Evolutionary conservation across 1,140 invertebrate species (phyloP).

Genomic region (Drosophila melanica): DNA sequence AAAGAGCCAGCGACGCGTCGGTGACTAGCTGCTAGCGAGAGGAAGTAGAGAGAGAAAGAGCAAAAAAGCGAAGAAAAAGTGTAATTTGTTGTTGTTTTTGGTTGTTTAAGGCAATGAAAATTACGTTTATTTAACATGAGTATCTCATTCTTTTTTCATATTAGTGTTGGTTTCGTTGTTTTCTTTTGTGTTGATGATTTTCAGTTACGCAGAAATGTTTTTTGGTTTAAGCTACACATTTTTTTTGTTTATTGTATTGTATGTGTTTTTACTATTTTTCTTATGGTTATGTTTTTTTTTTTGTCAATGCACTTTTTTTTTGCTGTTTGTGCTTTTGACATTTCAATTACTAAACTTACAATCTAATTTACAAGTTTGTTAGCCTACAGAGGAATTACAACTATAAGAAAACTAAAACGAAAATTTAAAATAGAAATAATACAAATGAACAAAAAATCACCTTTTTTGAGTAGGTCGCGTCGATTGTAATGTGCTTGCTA

Average conservation of each 20-base stretch:
- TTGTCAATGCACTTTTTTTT: slow-evolving; percentile 37
- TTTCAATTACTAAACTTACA: slow-evolving; percentile 46
- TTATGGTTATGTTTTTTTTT: slow-evolving; percentile 27
- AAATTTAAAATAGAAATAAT: slow-evolving; percentile 56
- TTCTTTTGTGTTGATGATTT: slow-evolving; percentile 6
- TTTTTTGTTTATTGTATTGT: slow-evolving; percentile 49
- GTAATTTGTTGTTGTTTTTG: slow-evolving; percentile 37
- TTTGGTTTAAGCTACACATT: slow-evolving; percentile 40
- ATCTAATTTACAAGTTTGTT: slow-evolving; percentile 50
- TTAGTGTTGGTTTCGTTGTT: slow-evolving; percentile 5
- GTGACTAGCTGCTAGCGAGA: slow-evolving; percentile 25
- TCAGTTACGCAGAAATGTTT: slow-evolving; percentile 19
- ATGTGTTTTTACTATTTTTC: slow-evolving; percentile 20
- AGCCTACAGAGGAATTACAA: slow-evolving; percentile 63
- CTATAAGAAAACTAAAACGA: slow-evolving; percentile 62
- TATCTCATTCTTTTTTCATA: slow-evolving; percentile 35
- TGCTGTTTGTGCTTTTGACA: slow-evolving; percentile 21
- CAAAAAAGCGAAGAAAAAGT: slow-evolving; percentile 39
- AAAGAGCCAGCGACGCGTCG: slow-evolving; percentile 6
- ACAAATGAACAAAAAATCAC: slow-evolving; percentile 70
- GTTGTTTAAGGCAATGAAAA: slow-evolving; percentile 52
- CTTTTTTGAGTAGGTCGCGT: slow-evolving; percentile 75
- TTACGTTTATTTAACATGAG: slow-evolving; percentile 56
- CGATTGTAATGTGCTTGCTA: slow-evolving; percentile 56
- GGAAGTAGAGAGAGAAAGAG: slow-evolving; percentile 16